Evolutionary conservation across 2,113 vertebrate species (phyloP), one percentile per base, ranked within the genome.

Genomic region (Etia nguti): DNA sequence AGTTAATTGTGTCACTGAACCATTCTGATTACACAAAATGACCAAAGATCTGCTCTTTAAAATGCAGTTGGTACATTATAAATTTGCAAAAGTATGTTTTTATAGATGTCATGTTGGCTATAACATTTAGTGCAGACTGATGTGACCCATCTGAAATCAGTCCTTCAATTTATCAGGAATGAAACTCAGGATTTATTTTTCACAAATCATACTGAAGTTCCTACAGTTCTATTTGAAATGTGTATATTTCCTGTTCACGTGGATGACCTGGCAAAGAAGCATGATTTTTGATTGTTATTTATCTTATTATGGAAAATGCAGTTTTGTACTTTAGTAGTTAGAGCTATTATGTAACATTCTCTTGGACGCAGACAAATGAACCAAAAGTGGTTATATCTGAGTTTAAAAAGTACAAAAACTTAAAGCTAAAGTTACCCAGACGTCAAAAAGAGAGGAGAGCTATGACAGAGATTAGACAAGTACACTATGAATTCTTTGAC

Each of bases 1-100:
- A 81, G 43, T 85, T 92, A 90, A 90, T 90, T 92, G 81, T 86
- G 59, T 83, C 79, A 83, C n/a, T 29, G 65, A 75, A 82, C 20
- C 52, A 8, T 54, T 79, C 43, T 89, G 50, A 91, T 91, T 81
- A 48, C 31, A 87, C 22, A 9, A 38, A 89, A 88, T 85, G 9
- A 83, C 85, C 81, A 65, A 86, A 88, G 70, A 90, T 68, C 12
- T 4, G 29, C 9, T 41, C 13, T n/a, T 79, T 18, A n/a, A 81
- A 20, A 54, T 73, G 12, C 26, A 92, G 81, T 52, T 70, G 50
- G 8, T 29, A 56, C 60, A 70, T 81, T 82, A 6, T 34, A 60
- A 6, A 60, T 36, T 46, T 77, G 24, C 41, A 48, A 7, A 75
- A 75, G 9, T 12, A 12, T 65, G 50, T 38, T 36, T 36, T 65